Conservation (phyloP, 2,113 vertebrate species). For the Chionodraco myersi region DNA sequence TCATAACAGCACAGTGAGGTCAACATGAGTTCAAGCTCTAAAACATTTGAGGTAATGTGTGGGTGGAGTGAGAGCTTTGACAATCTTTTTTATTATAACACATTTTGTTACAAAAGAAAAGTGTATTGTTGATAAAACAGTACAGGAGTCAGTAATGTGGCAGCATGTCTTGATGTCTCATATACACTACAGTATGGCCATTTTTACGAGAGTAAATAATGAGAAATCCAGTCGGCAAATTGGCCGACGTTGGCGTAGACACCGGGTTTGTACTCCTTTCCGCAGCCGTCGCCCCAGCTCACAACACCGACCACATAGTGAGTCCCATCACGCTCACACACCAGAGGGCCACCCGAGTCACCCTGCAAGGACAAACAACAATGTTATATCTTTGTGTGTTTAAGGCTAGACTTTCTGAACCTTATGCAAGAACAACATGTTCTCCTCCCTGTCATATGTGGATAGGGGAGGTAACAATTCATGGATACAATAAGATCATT, state of each 20-base stretch:
- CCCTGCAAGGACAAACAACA: slow-evolving; percentile 81
- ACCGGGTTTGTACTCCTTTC: slow-evolving; percentile 87
- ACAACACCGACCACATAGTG: slow-evolving; percentile 87
- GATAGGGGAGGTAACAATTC: too few relatives aligned
- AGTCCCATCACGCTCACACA: slow-evolving; percentile 82
- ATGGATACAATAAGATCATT: too few relatives aligned
- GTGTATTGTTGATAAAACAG: background rate
- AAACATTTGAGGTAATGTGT: background rate
- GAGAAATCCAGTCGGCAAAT: slow-evolving; percentile 85
- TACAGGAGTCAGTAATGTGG: background rate
- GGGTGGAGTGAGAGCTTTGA: background rate
- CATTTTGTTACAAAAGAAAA: background rate
- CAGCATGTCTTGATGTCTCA: background rate
- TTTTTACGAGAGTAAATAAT: slow-evolving; percentile 3
- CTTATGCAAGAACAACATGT: too few relatives aligned
- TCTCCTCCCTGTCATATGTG: too few relatives aligned
- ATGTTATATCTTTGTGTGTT: background rate
- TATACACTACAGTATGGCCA: too few relatives aligned
- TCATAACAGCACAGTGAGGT: background rate
- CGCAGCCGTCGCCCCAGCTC: slow-evolving; percentile 90
- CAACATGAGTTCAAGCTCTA: background rate
- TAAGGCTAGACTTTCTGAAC: too few relatives aligned
- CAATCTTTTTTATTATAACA: background rate
- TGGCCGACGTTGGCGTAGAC: slow-evolving; percentile 87
- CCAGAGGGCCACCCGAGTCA: slow-evolving; percentile 90